Percentiles rank a stretch among this genome's conserved stretches.
Conservation (phyloP, 2,888 invertebrate genomes). For the Capitulum mitella region DNA sequence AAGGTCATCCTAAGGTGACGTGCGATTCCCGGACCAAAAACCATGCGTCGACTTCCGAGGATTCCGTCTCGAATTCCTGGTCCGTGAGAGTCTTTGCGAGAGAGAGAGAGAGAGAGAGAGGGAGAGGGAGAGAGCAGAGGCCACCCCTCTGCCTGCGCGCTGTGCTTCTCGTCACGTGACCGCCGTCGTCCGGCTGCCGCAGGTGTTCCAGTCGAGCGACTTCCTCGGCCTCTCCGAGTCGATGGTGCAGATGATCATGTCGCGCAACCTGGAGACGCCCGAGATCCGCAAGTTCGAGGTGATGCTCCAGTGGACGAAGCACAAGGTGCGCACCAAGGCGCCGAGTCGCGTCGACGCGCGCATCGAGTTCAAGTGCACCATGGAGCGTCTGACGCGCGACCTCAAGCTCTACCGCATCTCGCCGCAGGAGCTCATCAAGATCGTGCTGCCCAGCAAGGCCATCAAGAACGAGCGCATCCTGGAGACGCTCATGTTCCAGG, state of each 20-base stretch:
- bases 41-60: too few species aligned
- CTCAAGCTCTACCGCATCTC: slow-evolving; percentile 83
- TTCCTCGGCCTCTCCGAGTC: slow-evolving; percentile 84
- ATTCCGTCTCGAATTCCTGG: too few species aligned
- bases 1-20: too few species aligned
- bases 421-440: slow-evolving; percentile 84
- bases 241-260: slow-evolving; percentile 91
- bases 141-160: too few species aligned
- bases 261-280: slow-evolving; percentile 77
- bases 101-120: not conserved
- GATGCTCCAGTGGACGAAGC: slow-evolving; percentile 82
- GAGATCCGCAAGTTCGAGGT: slow-evolving; percentile 88
- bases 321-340: slow-evolving; percentile 66
- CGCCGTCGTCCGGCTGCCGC: not conserved
- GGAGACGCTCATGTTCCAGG: slow-evolving; percentile 87
- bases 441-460: slow-evolving; percentile 84
- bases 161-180: too few species aligned
- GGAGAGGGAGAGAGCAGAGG: not conserved
- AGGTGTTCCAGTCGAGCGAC: slow-evolving; percentile 70
- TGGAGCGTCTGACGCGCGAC: slow-evolving; percentile 83
- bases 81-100: too few species aligned
- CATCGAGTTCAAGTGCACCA: slow-evolving; percentile 83
- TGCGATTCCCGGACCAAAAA: too few species aligned
- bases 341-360: slow-evolving; percentile 74
- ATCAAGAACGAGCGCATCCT: slow-evolving; percentile 85